Percentiles rank a stretch among this genome's conserved stretches.
phyloP scores from a whole-genome alignment of 2,797 vertebrate species.

The Aulostomus chinensis region DNA sequence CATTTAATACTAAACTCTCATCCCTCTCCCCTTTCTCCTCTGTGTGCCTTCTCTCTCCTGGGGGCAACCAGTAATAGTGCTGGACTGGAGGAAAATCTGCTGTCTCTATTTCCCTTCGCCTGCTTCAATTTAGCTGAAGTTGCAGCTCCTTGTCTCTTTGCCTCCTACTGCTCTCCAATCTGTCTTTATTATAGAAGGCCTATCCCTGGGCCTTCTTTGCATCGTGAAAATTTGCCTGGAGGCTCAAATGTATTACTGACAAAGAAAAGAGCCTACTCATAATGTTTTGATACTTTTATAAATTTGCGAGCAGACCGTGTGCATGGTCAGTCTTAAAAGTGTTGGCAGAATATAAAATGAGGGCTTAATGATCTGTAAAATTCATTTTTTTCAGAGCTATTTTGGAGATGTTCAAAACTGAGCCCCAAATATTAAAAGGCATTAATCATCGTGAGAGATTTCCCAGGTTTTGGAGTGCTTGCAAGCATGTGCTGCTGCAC shows the following conservation, averaged over 20 bases:
- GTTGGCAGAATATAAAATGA: conserved; percentile 18
- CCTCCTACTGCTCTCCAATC: conserved; percentile 73
- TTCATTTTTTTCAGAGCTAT: conserved; percentile 52
- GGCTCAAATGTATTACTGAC: conserved; percentile 55
- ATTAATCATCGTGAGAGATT: conserved; percentile 40
- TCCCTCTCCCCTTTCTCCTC: conserved; percentile 17
- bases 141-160: conserved; percentile 71
- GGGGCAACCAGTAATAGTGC: conserved; percentile 60
- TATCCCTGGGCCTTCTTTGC: conserved; percentile 48
- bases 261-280: conserved; percentile 31
- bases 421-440: conserved; percentile 35
- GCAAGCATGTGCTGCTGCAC: not conserved
- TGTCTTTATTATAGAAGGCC: conserved; percentile 67
- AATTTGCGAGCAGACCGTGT: conserved; percentile 22
- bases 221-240: conserved; percentile 43
- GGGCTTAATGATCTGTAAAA: conserved; percentile 53
- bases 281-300: conserved; percentile 49
- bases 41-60: conserved; percentile 40
- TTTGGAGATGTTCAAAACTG: conserved; percentile 37
- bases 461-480: conserved; percentile 14
- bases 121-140: conserved; percentile 73
- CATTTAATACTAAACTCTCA: conserved; percentile 38
- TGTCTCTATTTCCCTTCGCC: conserved; percentile 46
- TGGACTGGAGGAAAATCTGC: conserved; percentile 57
- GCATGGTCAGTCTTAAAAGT: too few species aligned